phyloP scores from a whole-genome alignment of 2,797 vertebrate species.

The Poeciliopsis gracilis region DNA sequence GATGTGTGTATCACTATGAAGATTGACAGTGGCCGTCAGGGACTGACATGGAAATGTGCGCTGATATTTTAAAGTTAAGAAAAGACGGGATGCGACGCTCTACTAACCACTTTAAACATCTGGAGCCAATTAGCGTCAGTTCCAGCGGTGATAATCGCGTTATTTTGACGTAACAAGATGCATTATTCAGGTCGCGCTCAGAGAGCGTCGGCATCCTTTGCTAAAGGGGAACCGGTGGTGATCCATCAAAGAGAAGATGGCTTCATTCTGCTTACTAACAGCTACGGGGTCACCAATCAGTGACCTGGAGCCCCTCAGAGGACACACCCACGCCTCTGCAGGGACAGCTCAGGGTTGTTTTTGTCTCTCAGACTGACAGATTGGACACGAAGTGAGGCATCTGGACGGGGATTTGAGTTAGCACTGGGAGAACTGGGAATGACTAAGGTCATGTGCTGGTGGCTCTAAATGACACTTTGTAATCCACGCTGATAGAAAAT shows the following conservation, averaged over 20 bases:
- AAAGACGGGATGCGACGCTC: background rate
- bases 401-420: background rate
- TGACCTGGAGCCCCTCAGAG: conserved; percentile 37
- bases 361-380: conserved; percentile 25
- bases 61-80: conserved; percentile 15
- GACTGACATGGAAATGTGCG: conserved; percentile 22
- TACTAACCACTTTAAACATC: conserved; percentile 20
- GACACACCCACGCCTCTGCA: conserved; percentile 9
- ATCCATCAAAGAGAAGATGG: conserved; percentile 70
- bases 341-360: conserved; percentile 9
- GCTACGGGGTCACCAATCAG: conserved; percentile 47
- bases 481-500: background rate
- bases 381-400: conserved; percentile 22
- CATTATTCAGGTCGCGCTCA: conserved; percentile 38
- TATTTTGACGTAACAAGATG: conserved; percentile 39
- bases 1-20: conserved; percentile 20
- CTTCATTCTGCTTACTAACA: conserved; percentile 41
- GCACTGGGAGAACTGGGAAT: conserved; percentile 39
- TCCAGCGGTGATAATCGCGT: conserved; percentile 59
- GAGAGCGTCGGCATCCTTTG: conserved; percentile 6
- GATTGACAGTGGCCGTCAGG: conserved; percentile 21
- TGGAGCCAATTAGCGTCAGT: conserved; percentile 39
- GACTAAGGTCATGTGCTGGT: conserved; percentile 29
- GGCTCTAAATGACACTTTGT: conserved; percentile 10
- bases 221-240: conserved; percentile 36